These are phyloP conservation scores for Orycteropus afer DNA, from an alignment of 2,113 vertebrate species.

Conservation along the genomic window DNA sequence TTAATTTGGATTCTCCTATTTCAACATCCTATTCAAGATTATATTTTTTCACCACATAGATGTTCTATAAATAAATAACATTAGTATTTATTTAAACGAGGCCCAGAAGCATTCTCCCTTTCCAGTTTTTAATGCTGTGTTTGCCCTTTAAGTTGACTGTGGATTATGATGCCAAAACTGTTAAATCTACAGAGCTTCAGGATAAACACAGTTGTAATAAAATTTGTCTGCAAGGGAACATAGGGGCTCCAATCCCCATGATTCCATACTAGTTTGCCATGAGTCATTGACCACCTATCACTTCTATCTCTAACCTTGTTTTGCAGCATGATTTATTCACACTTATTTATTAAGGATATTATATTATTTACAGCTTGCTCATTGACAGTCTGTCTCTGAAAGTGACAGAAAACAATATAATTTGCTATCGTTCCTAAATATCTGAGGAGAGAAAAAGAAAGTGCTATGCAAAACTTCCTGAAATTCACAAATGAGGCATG, in stretches of 20 bases:
- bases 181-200: neutral
- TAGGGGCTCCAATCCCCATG: neutral
- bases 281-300: neutral
- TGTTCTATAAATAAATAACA: neutral
- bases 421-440: slow-evolving; percentile 73
- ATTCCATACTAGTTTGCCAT: slow-evolving; percentile 27
- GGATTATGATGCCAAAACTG: neutral
- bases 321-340: slow-evolving; percentile 69
- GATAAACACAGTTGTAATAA: slow-evolving; percentile 5
- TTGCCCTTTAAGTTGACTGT: slow-evolving; percentile 18
- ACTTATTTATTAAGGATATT: slow-evolving; percentile 75
- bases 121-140: neutral
- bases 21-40: neutral
- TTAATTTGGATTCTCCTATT: slow-evolving; percentile 29
- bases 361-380: slow-evolving; percentile 73
- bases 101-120: slow-evolving; percentile 36
- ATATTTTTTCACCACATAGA: neutral
- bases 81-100: slow-evolving; percentile 13
- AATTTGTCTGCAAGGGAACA: neutral
- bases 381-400: slow-evolving; percentile 66
- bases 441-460: slow-evolving; percentile 38
- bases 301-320: slow-evolving; percentile 62
- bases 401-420: slow-evolving; percentile 68
- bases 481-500: slow-evolving; percentile 59
- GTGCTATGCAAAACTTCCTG: slow-evolving; percentile 66